Evolutionary conservation across 2,888 invertebrate species (phyloP).

Genomic region (Oxystoma pomonae): DNA sequence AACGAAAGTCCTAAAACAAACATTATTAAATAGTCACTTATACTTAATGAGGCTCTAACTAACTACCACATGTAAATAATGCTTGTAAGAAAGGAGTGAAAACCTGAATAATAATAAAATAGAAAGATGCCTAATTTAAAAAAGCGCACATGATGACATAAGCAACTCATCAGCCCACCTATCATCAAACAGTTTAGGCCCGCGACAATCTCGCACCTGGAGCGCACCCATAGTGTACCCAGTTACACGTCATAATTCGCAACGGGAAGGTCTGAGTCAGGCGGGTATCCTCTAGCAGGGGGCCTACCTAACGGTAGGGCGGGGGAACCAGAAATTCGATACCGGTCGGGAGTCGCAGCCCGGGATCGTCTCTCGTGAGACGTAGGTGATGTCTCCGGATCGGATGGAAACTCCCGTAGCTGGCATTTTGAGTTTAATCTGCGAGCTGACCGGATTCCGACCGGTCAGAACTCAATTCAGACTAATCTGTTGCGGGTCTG

Average conservation of each 20-base stretch:
- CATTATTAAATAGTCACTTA: too few species aligned
- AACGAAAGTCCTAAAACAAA: too few species aligned
- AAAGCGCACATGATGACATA: slow-evolving; percentile 37
- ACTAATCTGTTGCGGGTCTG: slow-evolving; percentile 72
- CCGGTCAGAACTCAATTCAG: slow-evolving; percentile 77
- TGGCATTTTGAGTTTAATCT: slow-evolving; percentile 73
- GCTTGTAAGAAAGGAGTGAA: too few species aligned
- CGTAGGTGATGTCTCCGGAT: slow-evolving; percentile 46
- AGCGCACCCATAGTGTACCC: slow-evolving; percentile 61
- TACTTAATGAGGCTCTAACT: too few species aligned
- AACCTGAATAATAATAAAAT: too few species aligned
- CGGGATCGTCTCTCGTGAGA: slow-evolving; percentile 49
- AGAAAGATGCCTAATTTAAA: too few species aligned
- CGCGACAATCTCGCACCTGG: slow-evolving; percentile 75
- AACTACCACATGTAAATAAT: too few species aligned
- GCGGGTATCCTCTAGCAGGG: slow-evolving; percentile 68
- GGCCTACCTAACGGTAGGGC: slow-evolving; percentile 59
- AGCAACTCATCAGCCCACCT: not conserved
- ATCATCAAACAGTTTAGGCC: slow-evolving; percentile 44
- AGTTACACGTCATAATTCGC: slow-evolving; percentile 52
- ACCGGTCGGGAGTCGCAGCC: slow-evolving; percentile 48
- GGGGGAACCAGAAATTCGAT: slow-evolving; percentile 70
- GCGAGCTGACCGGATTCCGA: slow-evolving; percentile 54
- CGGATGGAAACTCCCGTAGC: slow-evolving; percentile 69
- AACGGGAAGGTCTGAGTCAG: slow-evolving; percentile 83